Evolutionary conservation across 2,797 vertebrate species (phyloP), one percentile per base, ranked within the genome.

Genomic region (Gallinago nigripennis): DNA sequence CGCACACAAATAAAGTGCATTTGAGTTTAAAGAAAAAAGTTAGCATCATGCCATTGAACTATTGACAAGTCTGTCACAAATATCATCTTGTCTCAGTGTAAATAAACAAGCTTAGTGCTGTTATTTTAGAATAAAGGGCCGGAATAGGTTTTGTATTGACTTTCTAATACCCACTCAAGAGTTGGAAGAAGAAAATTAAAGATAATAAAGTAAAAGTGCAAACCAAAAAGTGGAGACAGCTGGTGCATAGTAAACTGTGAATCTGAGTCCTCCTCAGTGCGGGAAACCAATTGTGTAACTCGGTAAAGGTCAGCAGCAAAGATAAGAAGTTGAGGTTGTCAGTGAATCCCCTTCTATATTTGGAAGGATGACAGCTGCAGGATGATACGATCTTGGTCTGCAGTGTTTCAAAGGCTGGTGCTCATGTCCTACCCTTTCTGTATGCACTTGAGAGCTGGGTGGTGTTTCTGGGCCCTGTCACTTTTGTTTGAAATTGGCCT

Each of bases 131-230:
- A 96, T 96, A 96, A 95, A 94, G 96, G 92, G 82, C 90, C 11
- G 0, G 88, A 96, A 97, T 96, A 95, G 90, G 96, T 92, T 97
- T 97, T 96, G 92, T 97, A 97, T 97, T 97, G 97, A 98, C 96
- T 97, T 96, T 95, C 95, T 96, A 97, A 97, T 95, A 95, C 86
- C 79, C 93, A 72, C 88, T 96, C 91, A 88, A 94, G 95, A 95
- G 81, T 86, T 94, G 92, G 85, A 95, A 96, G 92, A 95, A 95
- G 95, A 96, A 97, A 97, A 97, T 97, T 97, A 97, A 97, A 97
- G 96, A 96, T 97, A 97, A 97, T 97, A 95, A 97, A 96, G 94
- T 96, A 96, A 97, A 97, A 96, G 95, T 95, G 95, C 90, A 94
- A 96, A 95, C 90, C 86, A 88, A 93, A 94, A 95, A 90, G 64